phyloP scores from a whole-genome alignment of 1,140 invertebrate genomes.

The Oryzaephilus surinamensis region DNA sequence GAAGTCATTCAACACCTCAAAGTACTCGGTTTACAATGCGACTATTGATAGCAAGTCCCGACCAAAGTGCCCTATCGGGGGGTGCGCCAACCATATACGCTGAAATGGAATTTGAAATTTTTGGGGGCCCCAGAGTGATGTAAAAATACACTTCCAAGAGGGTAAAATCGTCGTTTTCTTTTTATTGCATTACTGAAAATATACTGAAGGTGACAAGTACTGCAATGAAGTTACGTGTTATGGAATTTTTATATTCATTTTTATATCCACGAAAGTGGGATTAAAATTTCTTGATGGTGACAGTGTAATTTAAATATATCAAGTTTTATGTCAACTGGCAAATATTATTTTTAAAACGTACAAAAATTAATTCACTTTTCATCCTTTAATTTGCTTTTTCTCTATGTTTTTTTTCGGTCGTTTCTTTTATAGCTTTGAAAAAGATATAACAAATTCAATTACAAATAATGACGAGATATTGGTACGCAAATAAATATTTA shows the following conservation, averaged over 20 bases:
- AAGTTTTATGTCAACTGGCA: conserved; percentile 19
- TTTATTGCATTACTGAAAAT: conserved; percentile 34
- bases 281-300: conserved; percentile 30
- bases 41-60: conserved; percentile 20
- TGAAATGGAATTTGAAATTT: conserved; percentile 33
- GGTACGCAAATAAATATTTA: too few relatives aligned
- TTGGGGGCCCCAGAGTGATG: conserved; percentile 30
- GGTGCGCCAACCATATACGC: conserved; percentile 11
- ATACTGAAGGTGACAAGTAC: conserved; percentile 33
- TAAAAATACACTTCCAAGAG: conserved; percentile 32
- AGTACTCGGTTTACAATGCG: conserved; percentile 31
- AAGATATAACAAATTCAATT: too few relatives aligned
- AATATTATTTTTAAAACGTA: conserved; percentile 7
- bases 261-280: conserved; percentile 27
- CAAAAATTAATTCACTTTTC: conserved; percentile 8
- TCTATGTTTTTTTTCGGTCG: too few relatives aligned
- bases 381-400: too few relatives aligned
- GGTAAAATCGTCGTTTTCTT: conserved; percentile 29
- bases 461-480: too few relatives aligned
- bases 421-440: too few relatives aligned
- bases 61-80: conserved; percentile 18
- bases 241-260: conserved; percentile 33
- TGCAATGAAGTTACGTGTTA: conserved; percentile 32
- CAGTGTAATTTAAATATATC: conserved; percentile 31
- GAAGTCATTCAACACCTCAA: conserved; percentile 31